Evolutionary conservation across 1,140 invertebrate species (phyloP), one percentile per base, ranked within the genome.

Genomic region (Formica selysi): DNA sequence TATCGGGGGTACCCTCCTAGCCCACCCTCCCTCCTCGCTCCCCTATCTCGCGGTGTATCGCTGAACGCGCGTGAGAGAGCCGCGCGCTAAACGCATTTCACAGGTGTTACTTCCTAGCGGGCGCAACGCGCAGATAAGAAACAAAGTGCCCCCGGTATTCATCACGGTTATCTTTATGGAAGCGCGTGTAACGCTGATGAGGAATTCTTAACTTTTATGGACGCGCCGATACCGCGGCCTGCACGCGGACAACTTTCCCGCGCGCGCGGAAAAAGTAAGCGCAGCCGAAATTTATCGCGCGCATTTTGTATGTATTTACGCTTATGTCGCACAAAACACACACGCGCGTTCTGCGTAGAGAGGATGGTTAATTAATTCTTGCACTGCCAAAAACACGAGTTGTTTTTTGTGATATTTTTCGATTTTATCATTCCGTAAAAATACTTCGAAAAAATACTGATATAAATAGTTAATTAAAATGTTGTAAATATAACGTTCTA

Each of bases 31-130:
- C 54, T 48, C 32, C 54, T 38, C 68, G 38, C 32, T n/a, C 19
- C 32, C 19, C 54, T 89, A 90, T 90, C 88, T 61, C 32, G 11
- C 54, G 29, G 74, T 70, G 89, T 90, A 90, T 89, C 88, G 89
- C 62, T 67, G 64, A 26, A 73, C 74, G 73, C 68, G 76, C 68
- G 44, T 71, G 76, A 38, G 70, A 70, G 51, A 41, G 41, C 62
- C n/a, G 26, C 38, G 71, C 70, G 57, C 65, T 74, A 64, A 87
- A 89, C 83, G 76, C 78, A 87, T 85, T 90, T 90, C 76, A 89
- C 89, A 90, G 89, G 89, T 90, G 89, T 87, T 89, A 90, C 89
- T 90, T 90, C 89, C 88, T 85, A 62, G 68, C 36, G 68, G 68
- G 68, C 26, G 67, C 32, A 57, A 26, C 70, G 59, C 44, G 29